Conservation (phyloP, 2,113 vertebrate species). For the Bubo blakistoni region DNA sequence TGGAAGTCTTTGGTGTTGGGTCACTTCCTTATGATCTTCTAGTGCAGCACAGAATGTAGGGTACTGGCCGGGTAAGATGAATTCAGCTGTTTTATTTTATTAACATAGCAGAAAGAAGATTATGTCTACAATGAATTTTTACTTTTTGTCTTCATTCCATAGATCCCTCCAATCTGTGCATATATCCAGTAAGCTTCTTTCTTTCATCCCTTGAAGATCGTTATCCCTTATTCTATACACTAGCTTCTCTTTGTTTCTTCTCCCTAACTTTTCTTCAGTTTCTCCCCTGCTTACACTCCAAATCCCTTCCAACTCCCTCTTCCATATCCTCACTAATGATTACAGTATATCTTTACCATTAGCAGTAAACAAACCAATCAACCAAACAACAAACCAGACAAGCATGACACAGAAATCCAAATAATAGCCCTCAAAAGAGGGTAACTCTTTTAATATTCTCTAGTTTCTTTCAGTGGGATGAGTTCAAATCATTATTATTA, state of each 20-base stretch:
- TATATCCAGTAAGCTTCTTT: not conserved
- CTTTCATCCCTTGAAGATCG: not conserved
- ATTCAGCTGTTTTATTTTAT: not conserved
- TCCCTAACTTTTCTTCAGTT: not conserved
- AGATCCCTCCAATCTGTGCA: not conserved
- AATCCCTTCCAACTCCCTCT: not conserved
- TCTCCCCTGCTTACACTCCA: not conserved
- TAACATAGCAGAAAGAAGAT: not conserved
- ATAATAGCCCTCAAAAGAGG: not conserved
- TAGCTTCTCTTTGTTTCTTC: not conserved
- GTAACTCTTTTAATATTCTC: not conserved
- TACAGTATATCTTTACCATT: not conserved
- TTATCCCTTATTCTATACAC: not conserved
- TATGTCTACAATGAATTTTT: not conserved
- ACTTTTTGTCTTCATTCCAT: not conserved
- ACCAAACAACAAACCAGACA: not conserved
- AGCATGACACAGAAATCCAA: not conserved
- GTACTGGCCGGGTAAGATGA: not conserved
- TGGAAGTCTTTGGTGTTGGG: not conserved
- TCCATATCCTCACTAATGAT: not conserved
- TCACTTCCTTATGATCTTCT: not conserved
- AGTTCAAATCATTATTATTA: not conserved
- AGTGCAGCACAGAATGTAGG: not conserved
- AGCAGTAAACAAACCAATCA: not conserved
- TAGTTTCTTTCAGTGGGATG: not conserved